Evolutionary conservation across 1,140 invertebrate species (phyloP), one percentile per base, ranked within the genome.

Genomic region (Rhizoglyphus robini): DNA sequence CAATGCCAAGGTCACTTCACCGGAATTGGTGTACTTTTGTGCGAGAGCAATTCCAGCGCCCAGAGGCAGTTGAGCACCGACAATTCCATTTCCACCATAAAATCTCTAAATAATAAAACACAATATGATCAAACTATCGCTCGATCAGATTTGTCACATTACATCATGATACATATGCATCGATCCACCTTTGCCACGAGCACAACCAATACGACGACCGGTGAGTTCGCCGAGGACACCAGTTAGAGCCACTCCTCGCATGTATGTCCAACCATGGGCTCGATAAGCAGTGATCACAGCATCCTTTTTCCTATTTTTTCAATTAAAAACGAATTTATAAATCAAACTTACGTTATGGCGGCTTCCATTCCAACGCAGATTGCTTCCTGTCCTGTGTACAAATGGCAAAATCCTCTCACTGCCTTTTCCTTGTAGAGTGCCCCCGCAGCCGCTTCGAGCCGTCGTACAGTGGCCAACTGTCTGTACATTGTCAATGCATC

Each of bases 11-110:
- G 85, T 88, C 0, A 98, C 83, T 63, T 91, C 78, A 62, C 79
- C 71, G 34, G 73, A 89, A 4, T 85, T 85, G 61, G 81, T 78
- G 75, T 98, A 99, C 73, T 97, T 90, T 70, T 87, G 82, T n/a
- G 89, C 90, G 72, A 99, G 84, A 0, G 86, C 95, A 51, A 99
- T 80, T 2, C 96, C 96, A 25, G 89, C 87, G 65, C 95, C 95
- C 0, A 99, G 74, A 0, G 95, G 93, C 73, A 93, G 88, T 81
- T 99, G 96, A 58, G 94, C 93, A 58, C 96, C 96, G 27, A 99
- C 96, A 75, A 99, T 99, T 41, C 96, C 96, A 76, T 98, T 98
- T 59, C 96, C 96, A 69, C 96, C 96, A 74, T 85, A 98, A 76
- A 99, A 98, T 75, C 94, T 92, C 48, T 61, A 18, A 3, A 18